phyloP scores from a whole-genome alignment of 1,140 invertebrate species.

The Atopsyche davidsoni region DNA sequence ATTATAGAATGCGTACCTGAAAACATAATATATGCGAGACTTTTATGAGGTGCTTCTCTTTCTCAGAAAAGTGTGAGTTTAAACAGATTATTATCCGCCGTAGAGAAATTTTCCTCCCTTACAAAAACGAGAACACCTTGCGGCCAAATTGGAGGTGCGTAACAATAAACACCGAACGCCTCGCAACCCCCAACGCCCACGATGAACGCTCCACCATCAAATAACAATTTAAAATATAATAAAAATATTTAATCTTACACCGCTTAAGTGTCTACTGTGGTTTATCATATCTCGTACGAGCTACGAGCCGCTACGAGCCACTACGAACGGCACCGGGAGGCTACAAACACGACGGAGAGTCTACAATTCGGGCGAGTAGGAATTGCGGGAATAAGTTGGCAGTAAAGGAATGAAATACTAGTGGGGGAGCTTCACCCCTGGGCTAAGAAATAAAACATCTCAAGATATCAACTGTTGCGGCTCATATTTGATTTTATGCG shows the following conservation, averaged over 20 bases:
- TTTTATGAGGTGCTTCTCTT: no score
- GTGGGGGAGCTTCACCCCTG: not conserved
- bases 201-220: conserved; percentile 4
- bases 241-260: conserved; percentile 5
- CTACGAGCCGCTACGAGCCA: not conserved
- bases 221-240: conserved; percentile 17
- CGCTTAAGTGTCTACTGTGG: not conserved
- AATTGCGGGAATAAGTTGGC: not conserved
- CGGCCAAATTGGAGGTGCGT: no score
- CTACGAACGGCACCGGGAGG: not conserved
- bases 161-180: conserved; percentile 11
- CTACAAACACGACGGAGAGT: not conserved
- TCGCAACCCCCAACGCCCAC: conserved; percentile 4
- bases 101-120: no score
- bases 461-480: conserved; percentile 26
- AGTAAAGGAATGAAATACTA: not conserved
- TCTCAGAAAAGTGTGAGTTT: no score
- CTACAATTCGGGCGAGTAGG: not conserved
- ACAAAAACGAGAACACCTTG: no score
- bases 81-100: no score
- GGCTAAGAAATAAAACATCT: conserved; percentile 20
- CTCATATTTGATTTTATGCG: conserved; percentile 29
- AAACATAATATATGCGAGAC: no score
- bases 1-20: no score
- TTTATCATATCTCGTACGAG: not conserved